phyloP scores from a whole-genome alignment of 92 coral and sea anemone genomes.

The Heliopora coerulea region DNA sequence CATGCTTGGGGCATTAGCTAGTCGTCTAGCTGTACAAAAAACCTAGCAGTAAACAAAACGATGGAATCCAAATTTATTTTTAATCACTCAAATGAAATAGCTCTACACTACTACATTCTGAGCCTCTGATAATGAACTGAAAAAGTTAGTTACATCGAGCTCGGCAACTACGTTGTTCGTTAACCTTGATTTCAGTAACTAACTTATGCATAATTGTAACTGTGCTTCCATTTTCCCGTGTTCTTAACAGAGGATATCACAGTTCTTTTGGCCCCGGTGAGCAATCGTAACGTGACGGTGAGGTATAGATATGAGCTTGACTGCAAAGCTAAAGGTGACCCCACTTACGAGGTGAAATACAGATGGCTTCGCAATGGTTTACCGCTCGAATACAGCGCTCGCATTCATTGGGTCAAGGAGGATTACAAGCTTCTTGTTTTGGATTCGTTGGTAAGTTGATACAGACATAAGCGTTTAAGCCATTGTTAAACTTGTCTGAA shows the following conservation, averaged over 20 bases:
- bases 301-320: conserved; percentile 7
- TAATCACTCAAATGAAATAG: no score
- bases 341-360: conserved; percentile 18
- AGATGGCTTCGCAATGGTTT: conserved; percentile 31
- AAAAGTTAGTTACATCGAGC: no score
- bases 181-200: no score
- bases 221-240: neutral
- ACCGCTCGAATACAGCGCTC: conserved; percentile 15
- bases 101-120: no score
- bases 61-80: no score
- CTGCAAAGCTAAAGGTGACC: conserved; percentile 24
- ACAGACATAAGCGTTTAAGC: neutral
- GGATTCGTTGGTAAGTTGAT: conserved; percentile 23
- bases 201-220: no score
- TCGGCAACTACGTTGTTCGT: no score
- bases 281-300: conserved; percentile 23
- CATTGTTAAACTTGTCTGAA: no score
- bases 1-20: no score
- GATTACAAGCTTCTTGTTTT: conserved; percentile 3
- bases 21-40: no score
- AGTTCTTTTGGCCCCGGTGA: neutral
- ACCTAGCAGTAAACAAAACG: no score
- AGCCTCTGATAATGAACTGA: no score
- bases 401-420: conserved; percentile 29
- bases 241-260: conserved; percentile 3